These are phyloP conservation scores for Heteropelma amictum DNA, from an alignment of 2,888 invertebrate species.

Conservation along the genomic window DNA sequence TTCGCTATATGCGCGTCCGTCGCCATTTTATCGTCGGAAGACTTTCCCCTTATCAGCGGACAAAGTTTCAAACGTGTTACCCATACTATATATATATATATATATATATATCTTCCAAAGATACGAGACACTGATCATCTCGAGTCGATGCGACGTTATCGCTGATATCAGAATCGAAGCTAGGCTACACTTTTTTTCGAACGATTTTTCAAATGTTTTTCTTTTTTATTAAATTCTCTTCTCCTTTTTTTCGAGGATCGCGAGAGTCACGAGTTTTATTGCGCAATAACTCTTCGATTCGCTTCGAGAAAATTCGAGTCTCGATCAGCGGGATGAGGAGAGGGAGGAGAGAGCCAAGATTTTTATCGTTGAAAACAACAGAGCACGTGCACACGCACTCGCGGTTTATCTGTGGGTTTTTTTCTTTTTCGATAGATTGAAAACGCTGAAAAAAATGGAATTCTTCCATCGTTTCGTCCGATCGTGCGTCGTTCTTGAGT, in stretches of 20 bases:
- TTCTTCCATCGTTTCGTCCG: background rate
- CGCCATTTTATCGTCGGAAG: conserved; percentile 64
- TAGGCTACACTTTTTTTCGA: conserved; percentile 38
- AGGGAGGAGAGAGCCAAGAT: no score
- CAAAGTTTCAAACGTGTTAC: conserved; percentile 30
- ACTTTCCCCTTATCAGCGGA: conserved; percentile 66
- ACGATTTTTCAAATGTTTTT: conserved; percentile 19
- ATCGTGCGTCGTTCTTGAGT: no score
- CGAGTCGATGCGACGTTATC: conserved; percentile 54
- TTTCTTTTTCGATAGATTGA: background rate
- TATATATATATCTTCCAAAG: background rate
- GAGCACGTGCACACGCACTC: conserved; percentile 28
- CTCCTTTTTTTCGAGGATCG: conserved; percentile 37
- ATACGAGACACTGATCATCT: conserved; percentile 32
- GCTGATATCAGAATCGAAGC: conserved; percentile 43
- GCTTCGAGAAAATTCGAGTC: conserved; percentile 23
- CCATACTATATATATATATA: conserved; percentile 26
- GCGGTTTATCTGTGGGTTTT: background rate
- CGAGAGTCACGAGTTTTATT: conserved; percentile 17
- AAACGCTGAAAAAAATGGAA: conserved; percentile 7
- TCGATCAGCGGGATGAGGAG: background rate
- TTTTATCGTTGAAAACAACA: conserved; percentile 34
- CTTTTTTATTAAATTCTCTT: background rate
- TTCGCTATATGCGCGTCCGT: conserved; percentile 31
- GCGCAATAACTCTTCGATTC: conserved; percentile 36